Conservation (phyloP, 2,888 invertebrate species). For the Tachina fera region DNA sequence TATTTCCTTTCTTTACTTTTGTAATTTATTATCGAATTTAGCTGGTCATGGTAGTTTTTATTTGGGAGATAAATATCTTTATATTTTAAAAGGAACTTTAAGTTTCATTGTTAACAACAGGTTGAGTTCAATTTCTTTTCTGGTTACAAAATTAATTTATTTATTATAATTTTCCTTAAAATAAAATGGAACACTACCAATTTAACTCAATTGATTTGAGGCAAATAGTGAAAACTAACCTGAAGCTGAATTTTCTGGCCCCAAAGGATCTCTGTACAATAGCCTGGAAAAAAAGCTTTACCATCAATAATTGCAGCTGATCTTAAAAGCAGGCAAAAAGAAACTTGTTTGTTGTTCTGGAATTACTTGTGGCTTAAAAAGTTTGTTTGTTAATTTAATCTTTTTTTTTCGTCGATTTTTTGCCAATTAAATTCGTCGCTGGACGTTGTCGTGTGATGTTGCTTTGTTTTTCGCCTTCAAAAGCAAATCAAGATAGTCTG, state of each 20-base stretch:
- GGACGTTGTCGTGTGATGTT: slow-evolving; percentile 30
- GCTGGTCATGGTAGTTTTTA: slow-evolving; percentile 45
- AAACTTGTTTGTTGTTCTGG: slow-evolving; percentile 48
- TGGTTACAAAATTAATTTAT: not conserved
- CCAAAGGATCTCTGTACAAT: not conserved
- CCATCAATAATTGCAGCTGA: slow-evolving; percentile 10
- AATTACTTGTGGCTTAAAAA: slow-evolving; percentile 24
- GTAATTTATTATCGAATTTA: slow-evolving; percentile 7
- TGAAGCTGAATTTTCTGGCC: not conserved
- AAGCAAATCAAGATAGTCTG: slow-evolving; percentile 36
- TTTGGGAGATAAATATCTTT: slow-evolving; percentile 27
- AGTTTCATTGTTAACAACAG: no score
- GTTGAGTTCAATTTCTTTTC: not conserved
- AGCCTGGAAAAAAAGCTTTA: not conserved
- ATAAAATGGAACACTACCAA: no score
- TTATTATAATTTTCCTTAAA: not conserved
- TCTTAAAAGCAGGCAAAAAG: not conserved
- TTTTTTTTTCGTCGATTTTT: not conserved
- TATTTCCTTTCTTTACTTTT: slow-evolving; percentile 5
- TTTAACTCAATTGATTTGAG: not conserved
- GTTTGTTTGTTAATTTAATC: slow-evolving; percentile 21
- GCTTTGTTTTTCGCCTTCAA: slow-evolving; percentile 4
- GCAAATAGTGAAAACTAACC: not conserved
- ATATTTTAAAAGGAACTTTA: not conserved
- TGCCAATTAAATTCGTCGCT: slow-evolving; percentile 47